Evolutionary conservation across 2,113 vertebrate genomes (phyloP).

Genomic region (Sturnira hondurensis): DNA sequence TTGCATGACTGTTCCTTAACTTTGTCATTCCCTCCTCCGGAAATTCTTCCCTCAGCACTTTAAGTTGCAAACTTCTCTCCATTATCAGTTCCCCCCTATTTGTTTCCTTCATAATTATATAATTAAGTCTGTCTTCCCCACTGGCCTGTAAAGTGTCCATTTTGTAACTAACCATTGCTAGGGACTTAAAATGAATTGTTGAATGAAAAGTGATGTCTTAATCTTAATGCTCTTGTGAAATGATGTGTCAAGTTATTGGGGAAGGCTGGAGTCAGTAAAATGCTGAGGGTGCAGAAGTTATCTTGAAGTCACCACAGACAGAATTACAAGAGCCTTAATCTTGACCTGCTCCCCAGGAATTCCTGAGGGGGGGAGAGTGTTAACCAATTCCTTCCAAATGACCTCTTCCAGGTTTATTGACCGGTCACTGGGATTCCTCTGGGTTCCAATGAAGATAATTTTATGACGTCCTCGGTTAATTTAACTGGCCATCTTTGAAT

Average conservation of each 20-base stretch:
- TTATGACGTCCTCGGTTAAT: not conserved
- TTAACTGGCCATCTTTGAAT: conserved; percentile 18
- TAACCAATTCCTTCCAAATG: not conserved
- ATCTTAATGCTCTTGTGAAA: not conserved
- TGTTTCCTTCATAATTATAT: not conserved
- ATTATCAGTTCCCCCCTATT: not conserved
- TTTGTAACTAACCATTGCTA: not conserved
- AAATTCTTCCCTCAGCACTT: not conserved
- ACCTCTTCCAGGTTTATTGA: not conserved
- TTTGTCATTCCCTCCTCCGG: not conserved
- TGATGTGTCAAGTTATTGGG: not conserved
- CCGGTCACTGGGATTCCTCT: not conserved
- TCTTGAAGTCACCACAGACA: not conserved
- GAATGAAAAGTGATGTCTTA: not conserved
- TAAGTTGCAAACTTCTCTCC: not conserved
- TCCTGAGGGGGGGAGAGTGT: not conserved
- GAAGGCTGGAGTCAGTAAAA: not conserved
- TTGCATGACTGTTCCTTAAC: not conserved
- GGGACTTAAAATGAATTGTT: not conserved
- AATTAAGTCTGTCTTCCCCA: not conserved
- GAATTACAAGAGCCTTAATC: not conserved
- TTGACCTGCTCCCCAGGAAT: not conserved
- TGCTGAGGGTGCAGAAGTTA: not conserved
- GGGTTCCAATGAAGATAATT: not conserved
- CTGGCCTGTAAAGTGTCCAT: not conserved